Base-by-base conservation (phyloP, 53 echinoderm and acorn worm species). In the Antedon mediterranea region DNA sequence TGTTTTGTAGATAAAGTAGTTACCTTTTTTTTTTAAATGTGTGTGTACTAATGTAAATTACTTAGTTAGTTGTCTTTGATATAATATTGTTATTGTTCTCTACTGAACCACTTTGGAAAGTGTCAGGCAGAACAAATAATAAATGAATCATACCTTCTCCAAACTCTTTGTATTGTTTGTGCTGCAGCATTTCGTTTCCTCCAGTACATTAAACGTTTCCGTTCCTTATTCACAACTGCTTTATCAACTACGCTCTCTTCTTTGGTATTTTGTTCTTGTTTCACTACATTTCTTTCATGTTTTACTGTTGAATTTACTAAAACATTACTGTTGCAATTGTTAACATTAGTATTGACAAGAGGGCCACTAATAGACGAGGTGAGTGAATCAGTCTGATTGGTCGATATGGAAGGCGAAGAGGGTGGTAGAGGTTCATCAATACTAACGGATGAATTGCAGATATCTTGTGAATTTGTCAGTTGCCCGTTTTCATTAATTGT, bases 61-160 rank as follows among this genome's bases (percentile, higher is more conserved):
- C n/a, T n/a, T n/a, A n/a, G n/a, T n/a, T n/a, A n/a, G n/a, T n/a
- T n/a, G n/a, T n/a, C n/a, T n/a, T n/a, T n/a, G n/a, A n/a, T n/a
- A n/a, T n/a, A n/a, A n/a, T n/a, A n/a, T n/a, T n/a, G n/a, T n/a
- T n/a, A n/a, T n/a, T n/a, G n/a, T n/a, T n/a, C n/a, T n/a, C n/a
- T n/a, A n/a, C n/a, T n/a, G n/a, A n/a, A n/a, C n/a, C n/a, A n/a
- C n/a, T n/a, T n/a, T n/a, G n/a, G n/a, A n/a, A n/a, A n/a, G n/a
- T n/a, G n/a, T n/a, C n/a, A n/a, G n/a, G n/a, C n/a, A n/a, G n/a
- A n/a, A n/a, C n/a, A n/a, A n/a, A n/a, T n/a, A n/a, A n/a, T 8
- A 33, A 0, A 76, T 8, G 34, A 11, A 30, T 28, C 87, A 80
- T 83, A 87, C 87, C 32, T 87, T 81, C 72, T 79, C 87, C 77